Base-by-base conservation (phyloP, 2,888 invertebrate species). In the Lampropteryx suffumata region DNA sequence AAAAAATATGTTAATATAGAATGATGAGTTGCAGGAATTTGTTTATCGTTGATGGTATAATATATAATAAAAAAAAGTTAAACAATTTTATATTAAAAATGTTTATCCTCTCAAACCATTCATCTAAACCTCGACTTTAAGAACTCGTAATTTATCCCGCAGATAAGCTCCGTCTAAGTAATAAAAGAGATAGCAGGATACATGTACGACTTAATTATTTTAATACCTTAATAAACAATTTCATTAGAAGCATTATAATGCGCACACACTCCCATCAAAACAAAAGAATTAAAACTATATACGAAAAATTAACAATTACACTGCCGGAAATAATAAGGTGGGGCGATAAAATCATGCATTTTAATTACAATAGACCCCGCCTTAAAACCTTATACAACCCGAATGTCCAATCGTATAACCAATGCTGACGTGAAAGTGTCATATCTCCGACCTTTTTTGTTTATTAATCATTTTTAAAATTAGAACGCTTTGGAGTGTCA, bases 351-450 rank as follows among this genome's bases (percentile, higher is more conserved):
- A 58, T 63, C 59, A 41, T 50, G 50, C 47, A 56, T 64, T 62
- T 65, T 65, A 65, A 65, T 65, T 60, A 63, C 41, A 54, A 45
- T 55, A 65, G 50, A 58, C 65, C 53, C 60, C 62, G 63, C 61
- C 65, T 61, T 53, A 50, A 50, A 36, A 46, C 17, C 46, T 57
- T 60, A 84, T 85, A 83, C 83, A 82, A 83, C 79, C 75, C 69
- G 84, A 81, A 80, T 87, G 87, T 88, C 87, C 89, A 88, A 88
- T 85, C 76, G 76, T 83, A 89, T 85, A 85, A 67, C 67, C 69
- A 68, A 62, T 72, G 80, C 63, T 84, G 84, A 86, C 83, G 75
- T 79, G 24, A 74, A 74, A 79, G 78, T 86, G 71, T 57, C 59
- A 50, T 34, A 44, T 50, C 17, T 17, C 17, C 2, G 4, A 17